Conservation (phyloP, 2,113 vertebrate species). For the Panurus biarmicus region DNA sequence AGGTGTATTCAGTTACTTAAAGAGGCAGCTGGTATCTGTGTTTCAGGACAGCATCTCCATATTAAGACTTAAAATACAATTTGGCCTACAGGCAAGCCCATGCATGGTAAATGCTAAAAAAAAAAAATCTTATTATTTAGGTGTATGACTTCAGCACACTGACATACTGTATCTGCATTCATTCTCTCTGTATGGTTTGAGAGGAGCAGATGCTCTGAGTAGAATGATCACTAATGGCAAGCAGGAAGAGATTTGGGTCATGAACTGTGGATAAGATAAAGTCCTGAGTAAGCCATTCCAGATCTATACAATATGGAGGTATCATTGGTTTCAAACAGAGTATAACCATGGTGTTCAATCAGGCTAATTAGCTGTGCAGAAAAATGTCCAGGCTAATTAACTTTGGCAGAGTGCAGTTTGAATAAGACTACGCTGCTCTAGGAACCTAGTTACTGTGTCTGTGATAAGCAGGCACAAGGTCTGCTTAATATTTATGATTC, state of each 20-base stretch:
- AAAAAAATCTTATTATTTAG: not conserved
- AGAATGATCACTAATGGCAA: not conserved
- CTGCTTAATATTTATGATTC: slow-evolving; percentile 3
- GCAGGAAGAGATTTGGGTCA: not conserved
- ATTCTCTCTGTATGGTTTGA: not conserved
- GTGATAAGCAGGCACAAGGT: not conserved
- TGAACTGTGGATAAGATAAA: not conserved
- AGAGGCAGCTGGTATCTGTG: not conserved
- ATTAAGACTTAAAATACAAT: not conserved
- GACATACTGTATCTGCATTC: not conserved
- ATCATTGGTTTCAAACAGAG: not conserved
- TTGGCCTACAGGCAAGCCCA: not conserved
- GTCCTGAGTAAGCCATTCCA: not conserved
- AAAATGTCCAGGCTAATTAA: not conserved
- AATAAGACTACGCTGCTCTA: not conserved
- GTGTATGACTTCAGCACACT: not conserved
- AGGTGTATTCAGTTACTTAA: not conserved
- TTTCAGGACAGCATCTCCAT: not conserved
- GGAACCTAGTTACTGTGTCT: not conserved
- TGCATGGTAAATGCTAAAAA: not conserved
- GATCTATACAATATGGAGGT: not conserved
- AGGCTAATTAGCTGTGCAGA: not conserved
- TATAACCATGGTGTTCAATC: not conserved
- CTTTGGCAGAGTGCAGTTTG: not conserved
- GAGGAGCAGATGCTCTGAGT: not conserved